These are phyloP conservation scores for Hypomesus transpacificus DNA, from an alignment of 2,113 vertebrate genomes.

Conservation along the genomic window DNA sequence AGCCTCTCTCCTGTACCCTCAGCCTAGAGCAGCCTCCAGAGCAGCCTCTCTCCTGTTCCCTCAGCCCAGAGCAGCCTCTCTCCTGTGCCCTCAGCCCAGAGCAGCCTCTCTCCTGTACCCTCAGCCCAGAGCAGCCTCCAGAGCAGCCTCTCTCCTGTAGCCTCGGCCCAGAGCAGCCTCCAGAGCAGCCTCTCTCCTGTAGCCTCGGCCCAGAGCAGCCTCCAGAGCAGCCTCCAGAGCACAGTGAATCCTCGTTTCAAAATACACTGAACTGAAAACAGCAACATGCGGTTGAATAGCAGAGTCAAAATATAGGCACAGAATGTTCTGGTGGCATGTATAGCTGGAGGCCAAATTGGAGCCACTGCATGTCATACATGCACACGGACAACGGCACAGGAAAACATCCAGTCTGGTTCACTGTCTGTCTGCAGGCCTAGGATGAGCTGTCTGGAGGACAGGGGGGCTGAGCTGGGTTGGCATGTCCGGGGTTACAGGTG, in stretches of 20 bases:
- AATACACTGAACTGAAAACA: slow-evolving; percentile 52
- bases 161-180: no score
- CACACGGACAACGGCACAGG: slow-evolving; percentile 4
- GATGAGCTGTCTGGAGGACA: slow-evolving; percentile 1
- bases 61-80: no score
- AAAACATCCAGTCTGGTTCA: slow-evolving; percentile 12
- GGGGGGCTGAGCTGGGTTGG: background rate
- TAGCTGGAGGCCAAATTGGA: slow-evolving; percentile 25
- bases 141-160: no score
- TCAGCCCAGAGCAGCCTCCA: no score
- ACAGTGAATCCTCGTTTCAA: slow-evolving; percentile 24
- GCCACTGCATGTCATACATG: slow-evolving; percentile 27
- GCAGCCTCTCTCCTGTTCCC: no score
- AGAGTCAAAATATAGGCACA: slow-evolving; percentile 53
- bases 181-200: no score
- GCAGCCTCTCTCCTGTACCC: no score
- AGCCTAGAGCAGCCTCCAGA: no score
- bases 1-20: no score
- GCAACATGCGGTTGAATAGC: slow-evolving; percentile 31
- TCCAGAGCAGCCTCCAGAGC: background rate
- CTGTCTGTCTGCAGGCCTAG: background rate
- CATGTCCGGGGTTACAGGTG: no score
- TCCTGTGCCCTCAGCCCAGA: no score
- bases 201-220: no score
- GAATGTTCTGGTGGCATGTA: slow-evolving; percentile 36